These are phyloP conservation scores for Nymphalis urticae DNA, from an alignment of 2,888 invertebrate genomes.

Conservation along the genomic window DNA sequence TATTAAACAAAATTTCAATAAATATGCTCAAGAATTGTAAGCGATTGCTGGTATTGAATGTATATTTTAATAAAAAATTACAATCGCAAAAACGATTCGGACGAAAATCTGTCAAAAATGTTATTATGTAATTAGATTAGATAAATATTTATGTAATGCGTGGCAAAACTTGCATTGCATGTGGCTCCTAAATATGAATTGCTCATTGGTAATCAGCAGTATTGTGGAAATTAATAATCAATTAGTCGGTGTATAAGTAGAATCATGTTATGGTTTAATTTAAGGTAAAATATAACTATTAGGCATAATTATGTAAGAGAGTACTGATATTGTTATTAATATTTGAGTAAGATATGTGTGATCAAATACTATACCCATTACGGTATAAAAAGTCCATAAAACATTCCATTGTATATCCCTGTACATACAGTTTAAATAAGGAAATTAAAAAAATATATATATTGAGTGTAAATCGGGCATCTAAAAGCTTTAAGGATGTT, in stretches of 20 bases:
- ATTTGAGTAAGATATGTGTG: slow-evolving; percentile 49
- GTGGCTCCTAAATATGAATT: slow-evolving; percentile 43
- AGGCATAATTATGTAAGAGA: slow-evolving; percentile 57
- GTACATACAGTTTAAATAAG: slow-evolving; percentile 61
- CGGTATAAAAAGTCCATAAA: slow-evolving; percentile 73
- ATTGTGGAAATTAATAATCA: slow-evolving; percentile 67
- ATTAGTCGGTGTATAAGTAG: slow-evolving; percentile 60
- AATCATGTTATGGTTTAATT: slow-evolving; percentile 45
- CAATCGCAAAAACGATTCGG: not conserved
- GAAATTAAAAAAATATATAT: slow-evolving; percentile 40
- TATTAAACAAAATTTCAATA: slow-evolving; percentile 14
- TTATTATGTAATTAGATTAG: not conserved
- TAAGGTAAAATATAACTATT: slow-evolving; percentile 42
- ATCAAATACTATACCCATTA: slow-evolving; percentile 58
- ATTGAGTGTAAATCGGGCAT: slow-evolving; percentile 50
- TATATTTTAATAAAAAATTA: not conserved
- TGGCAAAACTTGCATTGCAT: not conserved
- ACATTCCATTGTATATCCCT: slow-evolving; percentile 77
- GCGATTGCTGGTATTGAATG: not conserved
- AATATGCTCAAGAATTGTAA: slow-evolving; percentile 17
- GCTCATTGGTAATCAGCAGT: slow-evolving; percentile 66
- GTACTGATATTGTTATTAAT: slow-evolving; percentile 74
- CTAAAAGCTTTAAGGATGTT: slow-evolving; percentile 73
- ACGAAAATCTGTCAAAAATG: not conserved
- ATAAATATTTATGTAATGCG: too few relatives aligned